These are phyloP conservation scores for Spilarctia lutea DNA, from an alignment of 2,888 invertebrate genomes.

Conservation along the genomic window DNA sequence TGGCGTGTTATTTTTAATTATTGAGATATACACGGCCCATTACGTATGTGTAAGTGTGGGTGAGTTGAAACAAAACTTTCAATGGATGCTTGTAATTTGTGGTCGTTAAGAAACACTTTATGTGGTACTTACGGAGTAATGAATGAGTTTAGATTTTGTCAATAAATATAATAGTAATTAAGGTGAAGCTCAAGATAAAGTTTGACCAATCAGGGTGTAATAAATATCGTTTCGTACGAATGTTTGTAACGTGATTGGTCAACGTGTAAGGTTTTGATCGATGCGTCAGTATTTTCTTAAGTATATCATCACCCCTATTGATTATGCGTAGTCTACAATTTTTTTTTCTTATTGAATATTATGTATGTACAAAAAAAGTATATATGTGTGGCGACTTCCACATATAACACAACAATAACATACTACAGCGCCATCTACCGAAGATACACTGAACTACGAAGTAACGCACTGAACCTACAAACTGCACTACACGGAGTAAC, in stretches of 20 bases:
- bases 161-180: neutral
- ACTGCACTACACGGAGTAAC: too few species aligned
- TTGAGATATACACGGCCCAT: neutral
- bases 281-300: neutral
- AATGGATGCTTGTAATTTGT: neutral
- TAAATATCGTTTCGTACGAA: neutral
- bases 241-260: neutral
- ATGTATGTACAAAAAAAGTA: too few species aligned
- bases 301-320: too few species aligned
- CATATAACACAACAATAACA: too few species aligned
- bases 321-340: too few species aligned
- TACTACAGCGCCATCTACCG: too few species aligned
- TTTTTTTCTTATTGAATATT: too few species aligned
- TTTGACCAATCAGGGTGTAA: neutral
- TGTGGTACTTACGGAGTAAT: neutral
- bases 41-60: neutral
- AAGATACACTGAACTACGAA: too few species aligned
- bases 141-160: neutral
- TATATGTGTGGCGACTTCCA: too few species aligned
- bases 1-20: constrained; percentile 3
- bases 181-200: neutral
- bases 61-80: constrained; percentile 1
- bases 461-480: too few species aligned
- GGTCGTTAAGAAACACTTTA: neutral
- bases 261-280: too few species aligned